Evolutionary conservation across 1,140 invertebrate species (phyloP), one percentile per base, ranked within the genome.

Genomic region (Drosophila ogumai): DNA sequence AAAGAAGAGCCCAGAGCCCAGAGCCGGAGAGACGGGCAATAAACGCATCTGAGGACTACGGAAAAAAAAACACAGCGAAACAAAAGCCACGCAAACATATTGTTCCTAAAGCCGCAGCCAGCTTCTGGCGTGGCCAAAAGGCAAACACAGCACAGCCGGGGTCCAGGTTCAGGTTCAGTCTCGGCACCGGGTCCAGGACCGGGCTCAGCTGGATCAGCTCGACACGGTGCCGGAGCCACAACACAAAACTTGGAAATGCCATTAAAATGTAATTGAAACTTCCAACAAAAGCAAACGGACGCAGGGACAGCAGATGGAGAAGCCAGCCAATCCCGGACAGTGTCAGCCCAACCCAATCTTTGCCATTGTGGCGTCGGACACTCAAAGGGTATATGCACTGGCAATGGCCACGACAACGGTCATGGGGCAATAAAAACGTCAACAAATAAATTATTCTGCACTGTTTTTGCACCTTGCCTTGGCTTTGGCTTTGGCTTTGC

Each of bases 251-350:
- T 84, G 81, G 77, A 90, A 91, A 90, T 86, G 81, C 68, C 90
- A 91, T 91, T 91, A 91, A 91, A 91, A 91, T 82, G 90, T 91
- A 91, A 91, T 91, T 90, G 90, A 91, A 90, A 91, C 90, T 90
- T 90, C 67, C 81, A 75, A 64, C 59, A 75, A 75, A 65, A 81
- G 84, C 81, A 85, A 74, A 55, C 75, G 65, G 47, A 63, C n/a
- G 25, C 25, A 28, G 25, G 28, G 15, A 65, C 25, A 8, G 36
- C 10, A 12, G 19, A 43, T 43, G 61, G 38, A 52, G 31, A 13
- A 38, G 32, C 64, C 44, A 50, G 49, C 56, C 56, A 44, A 59
- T 13, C 25, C 36, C 54, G 32, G 49, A 67, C 55, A 31, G 59
- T 66, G 54, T 36, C 68, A 40, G 66, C 66, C 68, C 68, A 71